phyloP scores from a whole-genome alignment of 2,888 invertebrate genomes.

The Orchesella flavescens region DNA sequence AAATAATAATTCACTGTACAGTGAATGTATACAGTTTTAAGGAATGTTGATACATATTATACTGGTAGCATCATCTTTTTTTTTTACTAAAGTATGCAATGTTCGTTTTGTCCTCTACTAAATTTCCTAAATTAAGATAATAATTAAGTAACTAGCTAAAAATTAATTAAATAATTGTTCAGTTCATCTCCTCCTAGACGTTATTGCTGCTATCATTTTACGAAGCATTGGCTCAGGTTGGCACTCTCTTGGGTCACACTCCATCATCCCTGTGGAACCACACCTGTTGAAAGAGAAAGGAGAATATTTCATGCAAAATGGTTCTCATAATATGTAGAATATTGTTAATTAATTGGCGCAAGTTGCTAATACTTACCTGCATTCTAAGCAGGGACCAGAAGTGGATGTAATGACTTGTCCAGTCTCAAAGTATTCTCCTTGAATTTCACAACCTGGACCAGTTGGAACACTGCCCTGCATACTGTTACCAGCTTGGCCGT shows the following conservation, averaged over 20 bases:
- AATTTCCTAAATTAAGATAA: slow-evolving; percentile 33
- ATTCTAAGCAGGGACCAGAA: slow-evolving; percentile 93
- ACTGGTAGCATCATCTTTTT: slow-evolving; percentile 36
- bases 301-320: background rate
- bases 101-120: slow-evolving; percentile 7
- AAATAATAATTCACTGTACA: no score
- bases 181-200: slow-evolving; percentile 71
- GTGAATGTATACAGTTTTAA: no score
- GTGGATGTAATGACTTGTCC: slow-evolving; percentile 89
- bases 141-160: slow-evolving; percentile 23
- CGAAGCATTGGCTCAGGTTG: slow-evolving; percentile 91
- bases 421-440: slow-evolving; percentile 87
- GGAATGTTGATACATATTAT: slow-evolving; percentile 4
- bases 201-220: slow-evolving; percentile 87
- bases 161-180: slow-evolving; percentile 46
- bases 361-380: slow-evolving; percentile 83
- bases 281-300: slow-evolving; percentile 80
- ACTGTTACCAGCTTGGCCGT: slow-evolving; percentile 29
- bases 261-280: slow-evolving; percentile 93
- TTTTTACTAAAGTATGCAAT: background rate
- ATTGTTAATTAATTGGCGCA: no score
- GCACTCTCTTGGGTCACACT: slow-evolving; percentile 92
- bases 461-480: slow-evolving; percentile 85
- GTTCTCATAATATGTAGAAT: no score
- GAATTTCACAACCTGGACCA: slow-evolving; percentile 88